phyloP scores from a whole-genome alignment of 2,797 vertebrate genomes.

The Poeciliopsis gracilis region DNA sequence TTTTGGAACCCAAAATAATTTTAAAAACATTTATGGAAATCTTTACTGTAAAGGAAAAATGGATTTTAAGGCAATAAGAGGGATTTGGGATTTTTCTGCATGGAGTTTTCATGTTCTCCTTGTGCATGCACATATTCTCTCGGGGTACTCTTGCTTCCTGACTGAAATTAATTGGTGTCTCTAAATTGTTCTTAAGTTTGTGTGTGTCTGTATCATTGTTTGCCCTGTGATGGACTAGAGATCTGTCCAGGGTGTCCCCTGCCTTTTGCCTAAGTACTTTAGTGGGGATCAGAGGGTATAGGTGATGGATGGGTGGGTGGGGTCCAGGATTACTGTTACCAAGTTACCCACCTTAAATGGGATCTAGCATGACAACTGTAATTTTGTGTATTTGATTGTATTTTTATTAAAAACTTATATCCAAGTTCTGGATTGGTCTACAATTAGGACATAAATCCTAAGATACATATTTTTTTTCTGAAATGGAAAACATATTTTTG shows the following conservation, averaged over 20 bases:
- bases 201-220: not conserved
- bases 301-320: not conserved
- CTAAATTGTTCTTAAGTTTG: not conserved
- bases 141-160: not conserved
- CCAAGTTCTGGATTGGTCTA: not conserved
- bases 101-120: not conserved
- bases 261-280: not conserved
- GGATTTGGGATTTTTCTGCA: not conserved
- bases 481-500: not conserved
- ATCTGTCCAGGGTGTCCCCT: not conserved
- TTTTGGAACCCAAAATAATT: too few relatives aligned
- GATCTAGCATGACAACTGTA: not conserved
- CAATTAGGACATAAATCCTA: not conserved
- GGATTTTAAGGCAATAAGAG: not conserved
- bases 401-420: not conserved
- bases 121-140: not conserved
- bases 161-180: not conserved
- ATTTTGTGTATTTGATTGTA: not conserved
- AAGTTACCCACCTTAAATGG: not conserved
- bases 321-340: not conserved
- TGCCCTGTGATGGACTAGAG: not conserved
- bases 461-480: not conserved
- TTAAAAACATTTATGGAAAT: not conserved
- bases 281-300: not conserved
- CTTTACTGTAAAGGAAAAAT: not conserved